Base-by-base conservation (phyloP, 2,797 vertebrate genomes). In the Esox lucius region DNA sequence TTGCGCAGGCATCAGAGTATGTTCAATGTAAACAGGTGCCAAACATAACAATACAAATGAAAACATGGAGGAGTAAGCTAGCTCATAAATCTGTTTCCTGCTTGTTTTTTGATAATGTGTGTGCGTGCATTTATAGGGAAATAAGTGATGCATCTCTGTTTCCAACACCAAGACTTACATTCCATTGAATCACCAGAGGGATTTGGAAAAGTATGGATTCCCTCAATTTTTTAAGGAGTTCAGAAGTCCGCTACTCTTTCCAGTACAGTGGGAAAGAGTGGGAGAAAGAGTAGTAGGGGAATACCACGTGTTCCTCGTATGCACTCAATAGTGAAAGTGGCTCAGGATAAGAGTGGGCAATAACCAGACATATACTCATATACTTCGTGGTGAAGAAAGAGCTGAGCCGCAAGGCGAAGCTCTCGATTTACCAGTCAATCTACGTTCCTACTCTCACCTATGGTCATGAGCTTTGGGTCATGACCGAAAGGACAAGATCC, bases 41-140 rank as follows among this genome's bases (percentile, higher is more conserved):
- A 92, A 92, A 80, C 85, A 90, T 85, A 93, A 93, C 90, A 90
- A 74, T 77, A 71, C 61, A 87, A 81, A 87, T 3, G 75, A 89
- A 91, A 87, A 91, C 86, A 90, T 77, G 81, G 77, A 24, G 56
- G 56, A 59, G 56, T 42, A 81, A 87, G 85, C 85, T 86, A 90
- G 87, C 85, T 89, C 87, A 86, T 84, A 89, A 87, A 83, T 82
- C 80, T 85, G 86, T 85, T 90, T 89, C 88, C 90, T 81, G 85
- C 91, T 91, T 89, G 84, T 82, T 83, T 31, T 1, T 16, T 31
- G 39, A 11, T 7, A 31, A 62, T 31, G 62, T 49, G 59, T 26
- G 62, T 28, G 31, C 22, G 8, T 51, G 39, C 13, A 12, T 69
- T 80, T 81, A 49, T 48, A 4, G 69, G 83, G 79, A 87, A 90